Evolutionary conservation across 2,113 vertebrate species (phyloP).

Genomic region (Petaurus breviceps): DNA sequence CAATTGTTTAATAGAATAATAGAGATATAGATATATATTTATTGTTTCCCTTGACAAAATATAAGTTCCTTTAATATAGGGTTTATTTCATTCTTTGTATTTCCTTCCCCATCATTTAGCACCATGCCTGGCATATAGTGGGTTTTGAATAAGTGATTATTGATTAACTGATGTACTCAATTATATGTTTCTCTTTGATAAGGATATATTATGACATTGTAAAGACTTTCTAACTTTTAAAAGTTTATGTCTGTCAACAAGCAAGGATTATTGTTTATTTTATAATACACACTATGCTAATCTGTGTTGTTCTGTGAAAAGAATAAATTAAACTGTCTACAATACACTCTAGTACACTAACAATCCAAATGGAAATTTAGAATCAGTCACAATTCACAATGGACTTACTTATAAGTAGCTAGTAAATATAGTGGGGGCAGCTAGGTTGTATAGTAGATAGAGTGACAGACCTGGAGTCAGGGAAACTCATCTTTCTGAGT

Average conservation of each 20-base stretch:
- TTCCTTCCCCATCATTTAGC: neutral
- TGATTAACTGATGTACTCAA: neutral
- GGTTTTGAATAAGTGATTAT: neutral
- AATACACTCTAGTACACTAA: too few relatives aligned
- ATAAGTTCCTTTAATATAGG: neutral
- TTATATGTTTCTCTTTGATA: neutral
- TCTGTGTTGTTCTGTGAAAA: too few relatives aligned
- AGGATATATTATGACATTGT: slow-evolving; percentile 15
- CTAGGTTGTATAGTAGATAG: too few relatives aligned
- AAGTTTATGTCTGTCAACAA: neutral
- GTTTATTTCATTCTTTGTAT: too few relatives aligned
- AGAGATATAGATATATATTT: neutral
- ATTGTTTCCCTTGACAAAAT: neutral
- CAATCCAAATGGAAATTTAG: too few relatives aligned
- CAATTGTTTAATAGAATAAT: neutral
- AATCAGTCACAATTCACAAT: too few relatives aligned
- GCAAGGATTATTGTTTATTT: neutral
- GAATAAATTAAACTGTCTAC: too few relatives aligned
- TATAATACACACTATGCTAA: neutral
- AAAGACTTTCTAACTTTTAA: neutral
- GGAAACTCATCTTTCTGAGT: too few relatives aligned
- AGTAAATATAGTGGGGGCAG: too few relatives aligned
- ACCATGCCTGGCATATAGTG: neutral
- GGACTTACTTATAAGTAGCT: too few relatives aligned
- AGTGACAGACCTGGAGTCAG: too few relatives aligned